These are phyloP conservation scores for Ylistrum balloti DNA, from an alignment of 1,140 invertebrate genomes.

Conservation along the genomic window DNA sequence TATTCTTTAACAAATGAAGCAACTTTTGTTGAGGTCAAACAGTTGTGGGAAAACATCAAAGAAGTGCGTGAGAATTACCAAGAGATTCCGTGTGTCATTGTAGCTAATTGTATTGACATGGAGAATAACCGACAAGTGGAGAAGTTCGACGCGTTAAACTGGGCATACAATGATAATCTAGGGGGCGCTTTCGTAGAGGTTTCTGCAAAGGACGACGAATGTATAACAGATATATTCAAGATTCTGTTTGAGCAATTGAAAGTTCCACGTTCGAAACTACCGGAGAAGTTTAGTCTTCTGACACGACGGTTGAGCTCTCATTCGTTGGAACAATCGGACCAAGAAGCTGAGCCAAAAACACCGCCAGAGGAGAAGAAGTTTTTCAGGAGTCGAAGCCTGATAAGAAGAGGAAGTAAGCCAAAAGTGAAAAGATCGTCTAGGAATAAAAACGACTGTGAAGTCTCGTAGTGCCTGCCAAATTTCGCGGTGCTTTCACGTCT, in stretches of 20 bases:
- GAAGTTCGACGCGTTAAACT: constrained; percentile 78
- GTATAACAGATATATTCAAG: constrained; percentile 76
- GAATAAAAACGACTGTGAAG: constrained; percentile 72
- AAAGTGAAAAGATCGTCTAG: constrained; percentile 69
- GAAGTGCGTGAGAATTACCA: constrained; percentile 90
- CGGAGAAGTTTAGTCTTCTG: constrained; percentile 60
- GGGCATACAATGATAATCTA: constrained; percentile 75
- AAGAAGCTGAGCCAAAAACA: constrained; percentile 54
- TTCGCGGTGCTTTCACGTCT: background rate
- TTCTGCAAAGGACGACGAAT: constrained; percentile 77
- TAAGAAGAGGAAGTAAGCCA: constrained; percentile 76
- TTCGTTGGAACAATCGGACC: constrained; percentile 70
- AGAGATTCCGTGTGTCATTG: constrained; percentile 93
- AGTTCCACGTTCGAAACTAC: constrained; percentile 61
- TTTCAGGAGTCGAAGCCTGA: constrained; percentile 76
- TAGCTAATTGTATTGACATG: constrained; percentile 92
- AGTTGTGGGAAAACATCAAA: constrained; percentile 92
- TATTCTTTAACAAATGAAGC: constrained; percentile 91
- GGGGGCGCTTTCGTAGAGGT: constrained; percentile 77
- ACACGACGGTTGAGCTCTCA: constrained; percentile 73
- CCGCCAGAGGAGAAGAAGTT: constrained; percentile 72
- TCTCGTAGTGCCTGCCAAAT: constrained; percentile 65
- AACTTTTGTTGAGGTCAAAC: constrained; percentile 90
- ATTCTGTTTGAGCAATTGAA: constrained; percentile 75
- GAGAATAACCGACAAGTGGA: constrained; percentile 77